Percentiles rank a stretch among this genome's conserved stretches.
Evolutionary conservation across 2,113 vertebrate species (phyloP).

Genomic region (Amblyopsis rosae): DNA sequence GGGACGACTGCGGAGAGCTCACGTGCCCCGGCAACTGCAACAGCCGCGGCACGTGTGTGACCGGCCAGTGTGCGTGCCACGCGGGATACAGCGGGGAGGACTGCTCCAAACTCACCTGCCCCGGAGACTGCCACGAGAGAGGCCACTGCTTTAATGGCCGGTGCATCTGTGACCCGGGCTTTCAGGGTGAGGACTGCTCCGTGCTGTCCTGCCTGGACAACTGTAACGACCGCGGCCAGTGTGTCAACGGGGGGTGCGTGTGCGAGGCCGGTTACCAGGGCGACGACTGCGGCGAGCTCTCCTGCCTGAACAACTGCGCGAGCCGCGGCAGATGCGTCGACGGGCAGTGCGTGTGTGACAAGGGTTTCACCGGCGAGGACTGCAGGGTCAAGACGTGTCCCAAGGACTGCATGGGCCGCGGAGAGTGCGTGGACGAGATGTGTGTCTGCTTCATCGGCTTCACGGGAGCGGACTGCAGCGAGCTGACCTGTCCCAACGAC

Average conservation of each 20-base stretch:
- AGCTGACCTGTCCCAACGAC: constrained; percentile 82
- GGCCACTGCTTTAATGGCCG: constrained; percentile 85
- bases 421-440: constrained; percentile 84
- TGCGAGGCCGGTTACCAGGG: constrained; percentile 83
- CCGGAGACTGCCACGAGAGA: constrained; percentile 79
- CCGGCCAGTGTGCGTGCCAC: constrained; percentile 85
- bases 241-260: constrained; percentile 82
- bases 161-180: constrained; percentile 89
- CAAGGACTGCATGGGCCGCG: constrained; percentile 79
- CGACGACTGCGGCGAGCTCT: constrained; percentile 82
- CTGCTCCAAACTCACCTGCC: constrained; percentile 85
- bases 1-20: constrained; percentile 87
- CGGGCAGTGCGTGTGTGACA: constrained; percentile 83
- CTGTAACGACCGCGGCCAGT: constrained; percentile 82
- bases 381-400: constrained; percentile 84
- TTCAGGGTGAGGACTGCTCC: constrained; percentile 80
- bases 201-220: constrained; percentile 84
- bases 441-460: constrained; percentile 83
- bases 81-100: constrained; percentile 85
- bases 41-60: constrained; percentile 80
- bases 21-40: constrained; percentile 86
- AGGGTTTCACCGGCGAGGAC: constrained; percentile 81
- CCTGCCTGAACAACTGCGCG: constrained; percentile 85
- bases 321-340: constrained; percentile 78
- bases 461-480: constrained; percentile 80